A percentile compares a stretch with the other conserved stretches of the same genome.
Evolutionary conservation across 2,797 vertebrate genomes (phyloP).

Genomic region (Chrysocyon brachyurus): DNA sequence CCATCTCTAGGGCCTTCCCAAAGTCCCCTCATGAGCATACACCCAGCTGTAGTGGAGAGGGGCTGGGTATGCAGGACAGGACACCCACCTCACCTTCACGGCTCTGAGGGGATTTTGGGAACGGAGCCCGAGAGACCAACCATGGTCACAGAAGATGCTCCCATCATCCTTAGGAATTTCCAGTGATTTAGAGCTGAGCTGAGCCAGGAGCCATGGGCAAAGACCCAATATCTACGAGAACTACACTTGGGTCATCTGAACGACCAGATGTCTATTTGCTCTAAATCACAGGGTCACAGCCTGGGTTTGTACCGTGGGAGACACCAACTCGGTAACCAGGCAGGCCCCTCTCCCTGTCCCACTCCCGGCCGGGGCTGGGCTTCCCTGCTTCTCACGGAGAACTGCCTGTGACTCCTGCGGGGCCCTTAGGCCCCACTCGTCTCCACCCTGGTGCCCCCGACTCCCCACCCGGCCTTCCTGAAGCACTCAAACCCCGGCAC

Average conservation of each 20-base stretch:
- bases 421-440: background rate
- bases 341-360: background rate
- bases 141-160: accelerated
- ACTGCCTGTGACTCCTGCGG: too few relatives aligned
- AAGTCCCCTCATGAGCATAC: accelerated
- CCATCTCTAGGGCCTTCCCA: background rate
- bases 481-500: too few relatives aligned
- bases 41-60: background rate
- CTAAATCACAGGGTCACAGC: background rate
- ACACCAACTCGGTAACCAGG: background rate
- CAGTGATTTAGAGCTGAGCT: background rate
- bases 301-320: background rate
- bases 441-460: background rate
- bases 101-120: background rate
- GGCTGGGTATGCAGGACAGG: background rate
- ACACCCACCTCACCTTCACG: background rate
- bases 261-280: background rate
- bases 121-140: background rate
- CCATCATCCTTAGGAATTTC: background rate
- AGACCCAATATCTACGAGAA: background rate
- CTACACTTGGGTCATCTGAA: background rate
- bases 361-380: background rate
- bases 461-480: too few relatives aligned
- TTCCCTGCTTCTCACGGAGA: background rate
- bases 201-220: background rate